A percentile compares a stretch with the other conserved stretches of the same genome.
Conservation (phyloP, 1,140 invertebrate genomes). For the Drosophila navojoa region DNA sequence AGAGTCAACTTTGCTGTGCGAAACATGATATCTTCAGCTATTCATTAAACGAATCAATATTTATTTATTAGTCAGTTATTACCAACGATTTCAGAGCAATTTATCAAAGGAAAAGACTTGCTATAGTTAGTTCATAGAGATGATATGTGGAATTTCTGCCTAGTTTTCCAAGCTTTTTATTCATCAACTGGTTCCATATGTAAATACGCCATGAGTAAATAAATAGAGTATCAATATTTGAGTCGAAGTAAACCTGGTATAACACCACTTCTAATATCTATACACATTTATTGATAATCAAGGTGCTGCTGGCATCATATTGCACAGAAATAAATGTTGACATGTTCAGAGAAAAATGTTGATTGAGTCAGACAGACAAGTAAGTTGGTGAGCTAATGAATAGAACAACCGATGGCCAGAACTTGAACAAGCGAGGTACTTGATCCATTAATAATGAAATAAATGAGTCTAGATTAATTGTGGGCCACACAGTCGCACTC, state of each 20-base stretch:
- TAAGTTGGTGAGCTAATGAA: slow-evolving; percentile 4
- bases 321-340: slow-evolving; percentile 15
- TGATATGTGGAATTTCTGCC: too few relatives aligned
- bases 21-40: neutral
- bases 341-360: neutral
- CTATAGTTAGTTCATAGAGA: too few relatives aligned
- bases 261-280: neutral
- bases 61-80: too few relatives aligned
- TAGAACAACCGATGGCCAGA: neutral
- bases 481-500: slow-evolving; percentile 51
- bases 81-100: neutral
- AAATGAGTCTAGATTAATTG: slow-evolving; percentile 42
- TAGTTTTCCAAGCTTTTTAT: too few relatives aligned
- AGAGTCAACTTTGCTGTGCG: neutral
- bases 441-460: slow-evolving; percentile 41
- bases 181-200: neutral
- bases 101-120: neutral
- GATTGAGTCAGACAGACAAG: slow-evolving; percentile 20
- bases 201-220: neutral
- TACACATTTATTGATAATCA: neutral
- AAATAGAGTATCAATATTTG: neutral
- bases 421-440: neutral
- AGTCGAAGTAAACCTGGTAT: slow-evolving; percentile 17
- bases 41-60: too few relatives aligned
- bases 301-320: slow-evolving; percentile 29